phyloP scores from a whole-genome alignment of 2,113 vertebrate genomes.

The Cairina moschata region DNA sequence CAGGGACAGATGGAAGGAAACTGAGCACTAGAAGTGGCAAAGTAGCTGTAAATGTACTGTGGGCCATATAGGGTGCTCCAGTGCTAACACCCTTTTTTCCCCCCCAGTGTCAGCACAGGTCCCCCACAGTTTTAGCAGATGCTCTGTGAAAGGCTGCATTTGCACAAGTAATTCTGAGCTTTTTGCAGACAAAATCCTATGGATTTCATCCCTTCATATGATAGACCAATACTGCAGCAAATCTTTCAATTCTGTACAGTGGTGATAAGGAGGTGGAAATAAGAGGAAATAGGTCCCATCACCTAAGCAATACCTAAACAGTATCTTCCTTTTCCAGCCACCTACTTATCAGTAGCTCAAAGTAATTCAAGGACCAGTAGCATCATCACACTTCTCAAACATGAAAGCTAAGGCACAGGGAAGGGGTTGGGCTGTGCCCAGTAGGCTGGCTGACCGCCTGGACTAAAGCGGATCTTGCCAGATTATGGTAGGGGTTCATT shows the following conservation, averaged over 20 bases:
- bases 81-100: background rate
- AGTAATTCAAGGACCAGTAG: background rate
- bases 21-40: rapidly evolving
- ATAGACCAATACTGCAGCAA: background rate
- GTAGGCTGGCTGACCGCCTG: background rate
- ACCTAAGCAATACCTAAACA: background rate
- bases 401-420: background rate
- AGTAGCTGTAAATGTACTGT: background rate
- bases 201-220: background rate
- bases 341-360: background rate
- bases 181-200: background rate
- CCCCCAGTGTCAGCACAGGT: background rate
- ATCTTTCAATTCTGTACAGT: rapidly evolving
- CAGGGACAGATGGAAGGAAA: background rate
- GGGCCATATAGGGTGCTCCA: background rate
- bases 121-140: background rate
- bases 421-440: background rate
- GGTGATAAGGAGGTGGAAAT: background rate
- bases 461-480: background rate
- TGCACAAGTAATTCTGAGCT: background rate
- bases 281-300: too few relatives aligned
- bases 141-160: background rate
- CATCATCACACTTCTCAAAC: background rate
- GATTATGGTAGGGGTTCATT: rapidly evolving
- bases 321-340: background rate